These are phyloP conservation scores for Gorsachius magnificus DNA, from an alignment of 2,797 vertebrate genomes.

Conservation along the genomic window DNA sequence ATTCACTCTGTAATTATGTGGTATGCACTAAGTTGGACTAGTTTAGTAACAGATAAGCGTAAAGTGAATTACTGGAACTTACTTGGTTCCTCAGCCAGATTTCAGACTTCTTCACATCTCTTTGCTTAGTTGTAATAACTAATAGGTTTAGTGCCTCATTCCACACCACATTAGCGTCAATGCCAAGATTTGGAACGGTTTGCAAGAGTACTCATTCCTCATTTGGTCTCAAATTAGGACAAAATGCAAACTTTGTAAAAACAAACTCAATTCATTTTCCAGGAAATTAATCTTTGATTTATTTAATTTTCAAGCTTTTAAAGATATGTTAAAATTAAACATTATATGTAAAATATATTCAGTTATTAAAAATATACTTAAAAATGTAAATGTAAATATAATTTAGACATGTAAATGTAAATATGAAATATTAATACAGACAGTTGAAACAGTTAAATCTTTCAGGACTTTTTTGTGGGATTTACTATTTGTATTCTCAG, in stretches of 20 bases:
- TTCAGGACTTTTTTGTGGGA: neutral
- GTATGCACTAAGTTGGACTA: neutral
- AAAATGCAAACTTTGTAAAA: neutral
- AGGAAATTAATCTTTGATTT: neutral
- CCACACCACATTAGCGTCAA: neutral
- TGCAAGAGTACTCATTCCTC: neutral
- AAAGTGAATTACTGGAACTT: constrained; percentile 40
- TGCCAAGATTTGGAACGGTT: neutral
- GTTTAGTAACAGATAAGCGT: neutral
- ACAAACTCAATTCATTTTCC: neutral
- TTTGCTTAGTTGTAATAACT: neutral
- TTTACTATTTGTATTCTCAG: neutral
- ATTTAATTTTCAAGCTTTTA: neutral
- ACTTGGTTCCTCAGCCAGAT: neutral
- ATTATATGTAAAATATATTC: neutral
- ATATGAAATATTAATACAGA: neutral
- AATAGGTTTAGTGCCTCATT: neutral
- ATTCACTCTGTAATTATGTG: neutral
- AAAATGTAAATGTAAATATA: neutral
- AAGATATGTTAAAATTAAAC: neutral
- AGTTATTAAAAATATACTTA: neutral
- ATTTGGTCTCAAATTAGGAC: neutral
- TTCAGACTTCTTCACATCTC: neutral
- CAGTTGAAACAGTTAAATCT: neutral
- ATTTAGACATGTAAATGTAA: neutral